Conservation (phyloP, 2,113 vertebrate genomes). For the Oplegnathus fasciatus region DNA sequence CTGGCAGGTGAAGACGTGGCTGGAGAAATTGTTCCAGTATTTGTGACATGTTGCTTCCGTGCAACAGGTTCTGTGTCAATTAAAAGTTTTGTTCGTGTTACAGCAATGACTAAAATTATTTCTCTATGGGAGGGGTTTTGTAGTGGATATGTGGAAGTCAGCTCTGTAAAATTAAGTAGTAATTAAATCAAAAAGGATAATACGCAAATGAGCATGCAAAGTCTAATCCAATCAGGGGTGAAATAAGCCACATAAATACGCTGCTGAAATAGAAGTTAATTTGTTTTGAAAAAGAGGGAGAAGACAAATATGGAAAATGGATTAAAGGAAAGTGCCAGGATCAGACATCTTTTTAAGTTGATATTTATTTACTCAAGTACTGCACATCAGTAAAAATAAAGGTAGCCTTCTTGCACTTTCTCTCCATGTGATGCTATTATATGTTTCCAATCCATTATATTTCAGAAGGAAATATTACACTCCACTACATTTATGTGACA, state of each 20-base stretch:
- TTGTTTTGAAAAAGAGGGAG: background rate
- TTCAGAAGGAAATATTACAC: no score
- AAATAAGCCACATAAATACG: background rate
- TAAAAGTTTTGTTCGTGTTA: conserved; percentile 16
- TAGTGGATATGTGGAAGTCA: background rate
- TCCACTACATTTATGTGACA: background rate
- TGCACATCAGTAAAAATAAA: background rate
- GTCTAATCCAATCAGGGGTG: background rate
- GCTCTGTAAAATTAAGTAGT: background rate
- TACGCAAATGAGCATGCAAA: background rate
- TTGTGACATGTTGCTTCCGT: background rate
- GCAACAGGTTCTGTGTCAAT: conserved; percentile 53
- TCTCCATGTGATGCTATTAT: background rate
- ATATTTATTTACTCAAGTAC: background rate
- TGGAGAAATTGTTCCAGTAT: background rate
- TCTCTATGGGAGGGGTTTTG: no score
- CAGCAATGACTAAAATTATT: no score
- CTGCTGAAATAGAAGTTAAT: background rate
- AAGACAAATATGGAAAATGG: background rate
- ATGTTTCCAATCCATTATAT: background rate
- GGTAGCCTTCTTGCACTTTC: background rate
- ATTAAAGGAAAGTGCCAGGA: background rate
- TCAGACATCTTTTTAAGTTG: background rate
- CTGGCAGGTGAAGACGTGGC: background rate
- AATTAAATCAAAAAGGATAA: background rate